phyloP scores from a whole-genome alignment of 2,888 invertebrate genomes.

The Agrochola macilenta region DNA sequence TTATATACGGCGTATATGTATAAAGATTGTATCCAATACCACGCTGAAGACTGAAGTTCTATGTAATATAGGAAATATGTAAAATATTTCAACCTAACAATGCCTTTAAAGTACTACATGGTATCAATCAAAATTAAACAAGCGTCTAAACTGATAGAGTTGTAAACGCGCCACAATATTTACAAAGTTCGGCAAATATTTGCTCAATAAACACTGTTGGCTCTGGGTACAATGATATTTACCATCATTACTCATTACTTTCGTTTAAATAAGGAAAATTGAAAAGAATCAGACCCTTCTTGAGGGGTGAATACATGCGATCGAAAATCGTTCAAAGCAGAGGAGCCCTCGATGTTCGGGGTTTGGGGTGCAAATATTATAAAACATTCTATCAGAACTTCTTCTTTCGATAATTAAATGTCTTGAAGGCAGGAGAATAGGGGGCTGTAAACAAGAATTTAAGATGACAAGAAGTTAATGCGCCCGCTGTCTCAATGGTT shows the following conservation, averaged over 20 bases:
- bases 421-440: slow-evolving; percentile 47
- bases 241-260: slow-evolving; percentile 44
- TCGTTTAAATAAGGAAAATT: slow-evolving; percentile 70
- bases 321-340: slow-evolving; percentile 77
- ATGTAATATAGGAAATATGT: slow-evolving; percentile 25
- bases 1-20: slow-evolving; percentile 50
- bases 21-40: slow-evolving; percentile 5
- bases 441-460: slow-evolving; percentile 23
- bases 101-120: not conserved
- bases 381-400: slow-evolving; percentile 68
- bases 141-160: slow-evolving; percentile 25
- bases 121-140: slow-evolving; percentile 23
- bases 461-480: slow-evolving; percentile 21
- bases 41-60: not conserved
- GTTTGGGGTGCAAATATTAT: slow-evolving; percentile 71
- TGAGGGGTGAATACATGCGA: slow-evolving; percentile 70
- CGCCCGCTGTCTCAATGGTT: not conserved
- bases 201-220: slow-evolving; percentile 30
- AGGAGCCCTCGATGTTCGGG: slow-evolving; percentile 66
- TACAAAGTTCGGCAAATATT: slow-evolving; percentile 48
- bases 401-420: slow-evolving; percentile 63
- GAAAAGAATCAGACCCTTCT: slow-evolving; percentile 66
- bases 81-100: not conserved
- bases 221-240: slow-evolving; percentile 31
- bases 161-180: slow-evolving; percentile 42